phyloP scores from a whole-genome alignment of 2,888 invertebrate genomes.

The Agrochola lota region DNA sequence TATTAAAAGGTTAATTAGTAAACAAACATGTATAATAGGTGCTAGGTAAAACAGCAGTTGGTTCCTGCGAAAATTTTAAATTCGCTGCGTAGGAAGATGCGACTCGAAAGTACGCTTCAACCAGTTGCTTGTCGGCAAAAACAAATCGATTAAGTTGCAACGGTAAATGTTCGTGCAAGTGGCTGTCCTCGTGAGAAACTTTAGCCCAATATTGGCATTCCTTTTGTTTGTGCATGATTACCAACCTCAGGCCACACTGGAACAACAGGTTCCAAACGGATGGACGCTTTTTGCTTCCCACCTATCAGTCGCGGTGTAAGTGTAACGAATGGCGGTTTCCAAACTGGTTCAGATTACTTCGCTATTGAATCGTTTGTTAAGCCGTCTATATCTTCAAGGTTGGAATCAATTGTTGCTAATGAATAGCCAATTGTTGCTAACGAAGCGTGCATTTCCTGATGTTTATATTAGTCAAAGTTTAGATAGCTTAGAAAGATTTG shows the following conservation, averaged over 20 bases:
- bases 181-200: conserved; percentile 71
- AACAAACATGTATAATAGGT: conserved; percentile 11
- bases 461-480: conserved; percentile 16
- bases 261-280: conserved; percentile 57
- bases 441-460: conserved; percentile 35
- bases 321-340: conserved; percentile 43
- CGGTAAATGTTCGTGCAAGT: conserved; percentile 50
- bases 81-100: not conserved
- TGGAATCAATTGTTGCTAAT: conserved; percentile 43
- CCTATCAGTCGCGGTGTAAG: conserved; percentile 27
- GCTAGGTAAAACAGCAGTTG: not conserved
- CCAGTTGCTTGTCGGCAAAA: conserved; percentile 41
- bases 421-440: conserved; percentile 38
- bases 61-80: not conserved
- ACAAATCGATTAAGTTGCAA: conserved; percentile 57
- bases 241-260: conserved; percentile 20
- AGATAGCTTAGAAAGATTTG: conserved; percentile 8
- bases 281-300: conserved; percentile 46
- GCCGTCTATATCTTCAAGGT: conserved; percentile 42
- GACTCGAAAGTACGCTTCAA: conserved; percentile 30
- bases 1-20: conserved; percentile 19
- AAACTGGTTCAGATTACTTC: conserved; percentile 55
- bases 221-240: conserved; percentile 64
- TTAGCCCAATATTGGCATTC: conserved; percentile 69
- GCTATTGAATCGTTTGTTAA: conserved; percentile 33